phyloP scores from a whole-genome alignment of 2,113 vertebrate genomes.

The Rhabdornis inornatus region DNA sequence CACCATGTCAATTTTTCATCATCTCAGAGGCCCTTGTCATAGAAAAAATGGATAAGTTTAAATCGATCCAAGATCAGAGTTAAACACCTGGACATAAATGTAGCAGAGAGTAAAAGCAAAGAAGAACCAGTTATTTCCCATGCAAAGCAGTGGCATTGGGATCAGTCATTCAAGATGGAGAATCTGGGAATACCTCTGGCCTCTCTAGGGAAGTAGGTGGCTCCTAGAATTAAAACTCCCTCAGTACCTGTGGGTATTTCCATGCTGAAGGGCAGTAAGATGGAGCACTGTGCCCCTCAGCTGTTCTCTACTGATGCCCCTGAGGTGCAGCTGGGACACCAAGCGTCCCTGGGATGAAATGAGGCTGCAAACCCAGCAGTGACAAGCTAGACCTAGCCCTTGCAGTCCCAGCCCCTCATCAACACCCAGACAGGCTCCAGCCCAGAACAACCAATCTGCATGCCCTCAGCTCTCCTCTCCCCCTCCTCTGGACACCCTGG shows the following conservation, averaged over 20 bases:
- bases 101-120: background rate
- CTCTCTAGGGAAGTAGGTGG: background rate
- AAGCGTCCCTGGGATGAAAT: background rate
- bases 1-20: slow-evolving; percentile 50
- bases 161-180: background rate
- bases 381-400: background rate
- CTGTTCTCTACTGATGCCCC: background rate
- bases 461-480: background rate
- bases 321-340: background rate
- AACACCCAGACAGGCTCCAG: background rate
- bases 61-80: slow-evolving; percentile 31
- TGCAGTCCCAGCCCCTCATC: background rate
- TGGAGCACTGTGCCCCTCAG: rapidly evolving
- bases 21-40: background rate
- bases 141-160: background rate
- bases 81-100: slow-evolving; percentile 27
- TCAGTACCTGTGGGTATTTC: background rate
- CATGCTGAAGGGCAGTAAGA: background rate
- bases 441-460: background rate
- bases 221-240: background rate
- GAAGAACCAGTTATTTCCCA: background rate
- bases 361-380: background rate
- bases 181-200: background rate
- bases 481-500: background rate
- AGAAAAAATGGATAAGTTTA: slow-evolving; percentile 31